A percentile compares a stretch with the other conserved stretches of the same genome.
These are phyloP conservation scores for Saturnia pavonia DNA, from an alignment of 2,888 invertebrate species.

Conservation along the genomic window DNA sequence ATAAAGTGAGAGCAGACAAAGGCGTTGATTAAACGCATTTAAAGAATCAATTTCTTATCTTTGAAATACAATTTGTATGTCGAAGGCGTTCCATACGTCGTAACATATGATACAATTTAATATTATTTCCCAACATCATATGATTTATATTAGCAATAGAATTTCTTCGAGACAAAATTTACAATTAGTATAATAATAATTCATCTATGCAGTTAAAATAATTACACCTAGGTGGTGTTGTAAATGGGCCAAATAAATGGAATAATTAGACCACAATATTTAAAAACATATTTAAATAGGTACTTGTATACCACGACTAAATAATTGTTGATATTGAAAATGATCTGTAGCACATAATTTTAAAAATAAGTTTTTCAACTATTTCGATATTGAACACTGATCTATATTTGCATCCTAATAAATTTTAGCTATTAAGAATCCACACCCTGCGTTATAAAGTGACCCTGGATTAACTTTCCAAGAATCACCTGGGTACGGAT, in stretches of 20 bases:
- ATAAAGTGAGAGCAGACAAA: slow-evolving; percentile 12
- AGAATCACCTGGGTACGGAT: slow-evolving; percentile 75
- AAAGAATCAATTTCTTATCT: slow-evolving; percentile 13
- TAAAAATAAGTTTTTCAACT: no score
- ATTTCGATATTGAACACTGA: no score
- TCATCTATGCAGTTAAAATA: slow-evolving; percentile 47
- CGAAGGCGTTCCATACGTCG: slow-evolving; percentile 14
- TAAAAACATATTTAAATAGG: neutral
- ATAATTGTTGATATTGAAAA: no score
- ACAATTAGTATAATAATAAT: slow-evolving; percentile 37
- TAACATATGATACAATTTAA: slow-evolving; percentile 14
- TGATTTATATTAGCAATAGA: slow-evolving; percentile 12
- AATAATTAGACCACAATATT: neutral
- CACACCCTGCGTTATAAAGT: slow-evolving; percentile 41
- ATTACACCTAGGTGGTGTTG: neutral
- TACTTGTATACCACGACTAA: neutral
- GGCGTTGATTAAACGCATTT: slow-evolving; percentile 16
- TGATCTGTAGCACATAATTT: no score
- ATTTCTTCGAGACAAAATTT: slow-evolving; percentile 26
- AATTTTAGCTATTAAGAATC: neutral
- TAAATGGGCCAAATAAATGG: neutral
- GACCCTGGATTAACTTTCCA: slow-evolving; percentile 60
- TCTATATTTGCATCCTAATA: no score
- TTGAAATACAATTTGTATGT: slow-evolving; percentile 12
- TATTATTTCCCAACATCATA: slow-evolving; percentile 6